Evolutionary conservation across 2,113 vertebrate genomes (phyloP), one percentile per base, ranked within the genome.

Genomic region (Prunella fulvescens): DNA sequence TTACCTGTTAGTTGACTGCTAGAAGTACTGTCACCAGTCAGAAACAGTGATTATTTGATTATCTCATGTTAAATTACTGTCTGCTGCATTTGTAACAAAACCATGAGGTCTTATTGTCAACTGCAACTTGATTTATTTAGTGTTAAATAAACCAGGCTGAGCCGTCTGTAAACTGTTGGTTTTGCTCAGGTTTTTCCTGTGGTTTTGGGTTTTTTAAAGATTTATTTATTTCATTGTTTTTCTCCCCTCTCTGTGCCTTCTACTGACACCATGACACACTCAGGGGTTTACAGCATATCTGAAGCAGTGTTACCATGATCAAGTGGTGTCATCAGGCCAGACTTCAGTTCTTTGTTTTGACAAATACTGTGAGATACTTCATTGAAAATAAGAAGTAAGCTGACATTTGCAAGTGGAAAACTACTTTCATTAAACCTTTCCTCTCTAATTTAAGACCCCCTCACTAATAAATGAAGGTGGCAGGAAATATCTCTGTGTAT

Each of bases 401-500:
- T 69, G 88, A 95, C 81, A 95, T 92, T 81, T 97, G 42, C 51
- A 48, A 81, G 57, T 23, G 64, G 73, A 80, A 91, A 71, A 40
- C 58, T 71, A 50, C 26, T 85, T 62, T 93, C 92, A 70, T 37
- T 74, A 78, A 96, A 96, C 53, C 39, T 92, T 72, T 70, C 84
- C 40, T 67, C 19, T 35, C 72, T 74, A 88, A 77, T 95, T 95
- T 94, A 77, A 86, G 73, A 84, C 47, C 39, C 87, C 10, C 14
- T 96, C 31, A 53, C 47, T 78, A 96, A 85, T 90, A 97, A 96
- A 94, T 74, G 53, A 92, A 88, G 37, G 67, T 94, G 86, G 61
- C 85, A 97, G 96, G 94, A 97, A 97, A 95, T 93, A 92, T 80
- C 53, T 93, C 70, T 85, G 23, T 54, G 42, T 65, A 70, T 95